Evolutionary conservation across 1,140 invertebrate species (phyloP).

Genomic region (Macrosteles quadrilineatus): DNA sequence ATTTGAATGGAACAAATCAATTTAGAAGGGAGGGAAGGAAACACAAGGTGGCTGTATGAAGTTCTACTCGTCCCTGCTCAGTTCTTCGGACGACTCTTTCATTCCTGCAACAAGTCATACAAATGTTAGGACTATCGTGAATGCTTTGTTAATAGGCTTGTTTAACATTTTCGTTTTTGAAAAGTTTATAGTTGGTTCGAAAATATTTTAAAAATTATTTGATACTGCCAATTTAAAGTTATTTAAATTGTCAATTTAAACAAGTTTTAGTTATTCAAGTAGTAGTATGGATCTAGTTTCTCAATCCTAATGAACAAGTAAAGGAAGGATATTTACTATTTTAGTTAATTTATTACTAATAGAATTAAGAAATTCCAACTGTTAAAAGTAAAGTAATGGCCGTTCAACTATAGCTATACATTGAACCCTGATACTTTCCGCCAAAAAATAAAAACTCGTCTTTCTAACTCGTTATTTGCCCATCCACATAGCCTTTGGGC

Average conservation of each 20-base stretch:
- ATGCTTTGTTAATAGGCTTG: too few relatives aligned
- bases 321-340: too few relatives aligned
- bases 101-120: constrained; percentile 9
- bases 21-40: neutral
- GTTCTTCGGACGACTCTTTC: constrained; percentile 7
- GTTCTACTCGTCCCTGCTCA: constrained; percentile 14
- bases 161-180: too few relatives aligned
- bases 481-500: too few relatives aligned
- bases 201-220: neutral
- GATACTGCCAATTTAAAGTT: neutral
- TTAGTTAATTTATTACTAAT: too few relatives aligned
- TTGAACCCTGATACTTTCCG: too few relatives aligned
- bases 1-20: neutral
- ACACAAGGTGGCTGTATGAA: neutral
- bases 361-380: too few relatives aligned
- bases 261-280: neutral
- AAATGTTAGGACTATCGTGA: neutral
- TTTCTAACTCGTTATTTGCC: too few relatives aligned
- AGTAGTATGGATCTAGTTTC: neutral
- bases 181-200: too few relatives aligned
- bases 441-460: too few relatives aligned
- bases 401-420: too few relatives aligned
- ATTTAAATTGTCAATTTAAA: neutral
- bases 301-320: neutral
- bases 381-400: too few relatives aligned